Percentiles rank a stretch among this genome's conserved stretches.
Conservation (phyloP, 2,113 vertebrate species). For the Mus musculus region DNA sequence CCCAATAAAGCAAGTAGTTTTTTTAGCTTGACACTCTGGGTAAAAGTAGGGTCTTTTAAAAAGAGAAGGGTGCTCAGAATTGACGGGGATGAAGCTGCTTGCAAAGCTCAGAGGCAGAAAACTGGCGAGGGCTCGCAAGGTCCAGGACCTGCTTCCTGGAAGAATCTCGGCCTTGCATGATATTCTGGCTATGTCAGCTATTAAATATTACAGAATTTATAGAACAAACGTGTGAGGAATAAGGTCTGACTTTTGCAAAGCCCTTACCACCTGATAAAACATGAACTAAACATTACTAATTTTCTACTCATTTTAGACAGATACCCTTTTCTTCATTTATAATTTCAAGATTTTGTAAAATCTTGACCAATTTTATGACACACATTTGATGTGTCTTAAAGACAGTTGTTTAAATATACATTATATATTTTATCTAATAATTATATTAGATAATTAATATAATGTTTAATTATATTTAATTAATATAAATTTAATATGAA, state of each 20-base stretch:
- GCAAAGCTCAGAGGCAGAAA: neutral
- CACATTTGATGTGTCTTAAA: neutral
- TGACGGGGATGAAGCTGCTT: neutral
- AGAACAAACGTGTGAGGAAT: neutral
- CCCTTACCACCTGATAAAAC: slow-evolving; percentile 11
- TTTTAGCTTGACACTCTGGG: neutral
- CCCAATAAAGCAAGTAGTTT: neutral
- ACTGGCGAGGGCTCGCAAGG: neutral
- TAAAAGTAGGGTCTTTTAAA: neutral
- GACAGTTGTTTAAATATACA: neutral
- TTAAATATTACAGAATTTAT: slow-evolving; percentile 30
- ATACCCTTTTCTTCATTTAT: neutral
- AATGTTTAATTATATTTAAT: no score
- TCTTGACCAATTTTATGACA: neutral
- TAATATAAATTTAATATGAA: neutral
- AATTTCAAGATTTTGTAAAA: slow-evolving; percentile 12
- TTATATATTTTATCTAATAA: neutral
- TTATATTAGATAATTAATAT: neutral
- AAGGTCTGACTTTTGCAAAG: slow-evolving; percentile 20
- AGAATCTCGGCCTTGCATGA: neutral
- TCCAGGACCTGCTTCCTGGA: neutral
- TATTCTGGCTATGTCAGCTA: neutral
- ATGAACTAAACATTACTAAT: neutral
- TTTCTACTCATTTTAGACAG: slow-evolving; percentile 18
- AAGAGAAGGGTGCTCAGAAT: neutral